Evolutionary conservation across 2,113 vertebrate species (phyloP).

Genomic region (Mugil cephalus): DNA sequence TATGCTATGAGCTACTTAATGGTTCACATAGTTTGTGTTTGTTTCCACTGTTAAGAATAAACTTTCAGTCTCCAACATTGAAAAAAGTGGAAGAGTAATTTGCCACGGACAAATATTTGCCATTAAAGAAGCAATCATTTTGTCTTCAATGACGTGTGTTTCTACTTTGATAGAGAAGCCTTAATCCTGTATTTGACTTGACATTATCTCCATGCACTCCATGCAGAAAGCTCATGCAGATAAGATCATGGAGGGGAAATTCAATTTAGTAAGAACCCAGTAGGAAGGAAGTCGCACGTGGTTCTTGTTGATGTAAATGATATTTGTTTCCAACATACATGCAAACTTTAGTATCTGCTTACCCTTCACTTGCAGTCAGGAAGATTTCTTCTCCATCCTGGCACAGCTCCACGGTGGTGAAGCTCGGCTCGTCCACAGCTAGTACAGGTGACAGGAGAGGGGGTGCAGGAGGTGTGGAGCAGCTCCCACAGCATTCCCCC

Average conservation of each 20-base stretch:
- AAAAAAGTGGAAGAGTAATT: too few relatives aligned
- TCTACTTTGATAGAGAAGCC: not conserved
- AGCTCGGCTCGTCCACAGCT: constrained; percentile 52
- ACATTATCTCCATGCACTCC: not conserved
- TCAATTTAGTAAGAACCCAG: not conserved
- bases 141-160: not conserved
- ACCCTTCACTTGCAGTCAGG: constrained; percentile 73
- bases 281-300: too few relatives aligned
- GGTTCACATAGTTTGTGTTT: too few relatives aligned
- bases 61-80: too few relatives aligned
- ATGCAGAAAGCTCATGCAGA: not conserved
- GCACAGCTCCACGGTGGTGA: constrained; percentile 70
- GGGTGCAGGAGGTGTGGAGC: constrained; percentile 52
- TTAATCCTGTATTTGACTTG: not conserved
- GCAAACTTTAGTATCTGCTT: constrained; percentile 38
- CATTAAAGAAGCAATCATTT: not conserved
- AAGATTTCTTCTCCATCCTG: constrained; percentile 65
- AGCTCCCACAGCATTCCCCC: constrained; percentile 74
- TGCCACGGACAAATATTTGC: not conserved
- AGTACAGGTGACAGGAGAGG: constrained; percentile 41
- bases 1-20: not conserved
- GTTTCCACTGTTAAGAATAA: not conserved
- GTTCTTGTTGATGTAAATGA: not conserved
- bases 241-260: not conserved
- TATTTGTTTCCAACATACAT: not conserved